Evolutionary conservation across 2,113 vertebrate genomes (phyloP).

Genomic region (Oxyura jamaicensis): DNA sequence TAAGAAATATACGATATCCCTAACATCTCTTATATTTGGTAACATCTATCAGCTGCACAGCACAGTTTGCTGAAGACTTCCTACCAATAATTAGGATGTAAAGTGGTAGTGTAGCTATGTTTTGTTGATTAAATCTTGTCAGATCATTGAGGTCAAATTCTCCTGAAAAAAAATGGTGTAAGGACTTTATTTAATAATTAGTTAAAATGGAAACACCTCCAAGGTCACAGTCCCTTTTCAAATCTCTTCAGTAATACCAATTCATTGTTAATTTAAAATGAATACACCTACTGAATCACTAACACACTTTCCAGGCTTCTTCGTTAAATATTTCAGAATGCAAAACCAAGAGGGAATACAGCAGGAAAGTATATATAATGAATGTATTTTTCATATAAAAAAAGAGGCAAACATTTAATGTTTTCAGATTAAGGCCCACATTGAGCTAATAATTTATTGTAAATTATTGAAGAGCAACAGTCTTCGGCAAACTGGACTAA

Average conservation of each 20-base stretch:
- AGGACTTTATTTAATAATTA: not conserved
- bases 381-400: not conserved
- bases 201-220: not conserved
- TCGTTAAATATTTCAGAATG: not conserved
- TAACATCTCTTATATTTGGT: not conserved
- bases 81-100: not conserved
- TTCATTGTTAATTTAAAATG: not conserved
- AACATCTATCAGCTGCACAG: not conserved
- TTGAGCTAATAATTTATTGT: not conserved
- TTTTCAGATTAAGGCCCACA: not conserved
- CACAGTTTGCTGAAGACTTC: not conserved
- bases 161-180: not conserved
- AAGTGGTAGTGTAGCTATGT: not conserved
- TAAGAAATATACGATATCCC: not conserved
- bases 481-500: not conserved
- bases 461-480: not conserved
- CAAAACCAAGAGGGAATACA: not conserved
- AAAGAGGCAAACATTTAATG: not conserved
- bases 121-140: not conserved
- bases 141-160: not conserved
- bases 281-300: not conserved
- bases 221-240: not conserved
- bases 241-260: not conserved
- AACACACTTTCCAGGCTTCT: not conserved
- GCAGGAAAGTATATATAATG: not conserved